Base-by-base conservation (phyloP, 1,140 invertebrate genomes). In the Drosophila burlai region DNA sequence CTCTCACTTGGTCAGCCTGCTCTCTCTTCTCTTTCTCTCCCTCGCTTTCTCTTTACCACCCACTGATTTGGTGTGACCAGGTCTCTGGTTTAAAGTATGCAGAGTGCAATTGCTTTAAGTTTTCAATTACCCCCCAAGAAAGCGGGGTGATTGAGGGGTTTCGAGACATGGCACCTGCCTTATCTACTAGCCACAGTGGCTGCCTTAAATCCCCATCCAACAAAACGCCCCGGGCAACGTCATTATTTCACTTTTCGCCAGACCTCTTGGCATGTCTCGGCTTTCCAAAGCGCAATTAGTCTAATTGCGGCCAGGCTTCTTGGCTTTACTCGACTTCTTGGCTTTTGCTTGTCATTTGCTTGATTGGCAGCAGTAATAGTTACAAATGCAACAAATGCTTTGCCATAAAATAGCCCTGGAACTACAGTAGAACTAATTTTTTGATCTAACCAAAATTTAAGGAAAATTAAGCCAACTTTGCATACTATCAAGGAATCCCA, bases 201-300 rank as follows among this genome's bases (percentile, higher is more conserved):
- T 36, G 45, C 21, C 34, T 10, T 50, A 49, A 34, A 15, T 42
- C 31, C 38, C 31, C 55, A 67, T 54, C 29, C 50, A 40, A 18
- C 15, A 16, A 21, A 74, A n/a, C 10, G 2, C 38, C 43, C 31
- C 16, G 18, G 18, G 40, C 40, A 61, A 55, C 42, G 47, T 63
- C 49, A 63, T 75, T 71, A 45, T 68, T 54, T 29, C n/a, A 31
- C 64, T 46, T 38, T 54, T 38, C 21, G 34, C 26, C 59, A 63
- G 57, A 49, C 72, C 43, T 52, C 38, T 76, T 65, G 61, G 59
- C 66, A 55, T 47, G 47, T 29, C 21, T 54, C 26, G n/a, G 29
- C 10, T 29, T 63, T 59, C 5, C 18, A 66, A 10, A 43, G 60
- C 55, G 73, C 69, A 87, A 89, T 87, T 87, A 89, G 77, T 54